phyloP scores from a whole-genome alignment of 1,140 invertebrate species.

The Lordiphosa stackelbergi region DNA sequence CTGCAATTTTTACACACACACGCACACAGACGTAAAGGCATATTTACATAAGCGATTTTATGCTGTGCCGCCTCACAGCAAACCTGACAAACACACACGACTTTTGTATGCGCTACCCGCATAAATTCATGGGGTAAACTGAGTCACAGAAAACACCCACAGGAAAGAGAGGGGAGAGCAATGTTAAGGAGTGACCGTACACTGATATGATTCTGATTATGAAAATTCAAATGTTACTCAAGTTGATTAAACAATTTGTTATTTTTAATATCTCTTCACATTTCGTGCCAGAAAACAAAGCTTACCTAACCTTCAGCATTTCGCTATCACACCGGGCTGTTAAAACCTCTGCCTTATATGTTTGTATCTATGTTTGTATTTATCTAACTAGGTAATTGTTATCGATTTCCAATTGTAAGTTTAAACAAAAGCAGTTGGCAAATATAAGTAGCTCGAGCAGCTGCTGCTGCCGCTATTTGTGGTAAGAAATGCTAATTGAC shows the following conservation, averaged over 20 bases:
- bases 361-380: slow-evolving; percentile 7
- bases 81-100: slow-evolving; percentile 11
- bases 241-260: too few relatives aligned
- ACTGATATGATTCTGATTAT: too few relatives aligned
- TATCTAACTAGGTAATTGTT: slow-evolving; percentile 25
- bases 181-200: not conserved
- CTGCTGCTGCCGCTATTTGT: too few relatives aligned
- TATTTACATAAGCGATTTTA: slow-evolving; percentile 73
- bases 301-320: slow-evolving; percentile 7
- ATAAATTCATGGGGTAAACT: not conserved
- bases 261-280: too few relatives aligned
- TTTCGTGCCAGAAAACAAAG: not conserved
- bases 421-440: not conserved
- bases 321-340: slow-evolving; percentile 3
- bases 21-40: slow-evolving; percentile 21
- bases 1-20: slow-evolving; percentile 21
- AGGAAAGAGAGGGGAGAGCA: slow-evolving; percentile 1
- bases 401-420: slow-evolving; percentile 10
- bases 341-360: slow-evolving; percentile 8
- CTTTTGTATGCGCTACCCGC: slow-evolving; percentile 35
- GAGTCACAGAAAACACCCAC: too few relatives aligned
- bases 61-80: slow-evolving; percentile 45
- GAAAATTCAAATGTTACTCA: too few relatives aligned
- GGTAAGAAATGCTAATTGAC: slow-evolving; percentile 3
- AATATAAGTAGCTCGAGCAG: too few relatives aligned